Evolutionary conservation across 1,140 invertebrate species (phyloP), one percentile per base, ranked within the genome.

Genomic region (Diploscapter pachys): DNA sequence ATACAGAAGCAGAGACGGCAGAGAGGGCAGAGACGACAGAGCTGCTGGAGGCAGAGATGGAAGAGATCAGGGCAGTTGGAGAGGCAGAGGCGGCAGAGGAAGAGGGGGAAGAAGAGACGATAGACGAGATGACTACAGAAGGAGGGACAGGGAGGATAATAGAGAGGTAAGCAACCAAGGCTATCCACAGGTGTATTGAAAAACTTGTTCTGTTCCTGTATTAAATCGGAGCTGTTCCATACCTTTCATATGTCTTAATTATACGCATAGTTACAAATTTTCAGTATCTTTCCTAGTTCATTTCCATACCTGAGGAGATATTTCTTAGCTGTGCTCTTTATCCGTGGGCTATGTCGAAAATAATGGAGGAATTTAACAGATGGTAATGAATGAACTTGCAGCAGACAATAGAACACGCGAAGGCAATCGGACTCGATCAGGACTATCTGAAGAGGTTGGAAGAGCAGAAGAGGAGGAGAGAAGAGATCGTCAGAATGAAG

Each of bases 381-480:
- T 1, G 57, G 2, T 11, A 31, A 31, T 11, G 31, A 59, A 59
- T 11, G 57, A 11, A 31, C 9, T 59, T 52, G 2, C 8, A 68
- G 66, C 52, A 13, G 52, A 6, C 66, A 9, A 55, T 55, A 2
- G 66, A 68, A 48, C 56, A 55, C 48, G 66, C 66, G 11, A 68
- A 68, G 50, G 66, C 66, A n/a, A 55, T 68, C 8, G 66, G 66
- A 8, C 52, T 68, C 6, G 66, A 68, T 55, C 9, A 53, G 11
- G 66, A 68, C 6, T 68, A 68, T 48, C 66, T 68, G 5, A 6
- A 52, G 5, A 68, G 50, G 51, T 2, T 68, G 11, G 66, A 68
- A 48, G 66, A 68, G 6, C 66, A 68, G 66, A 54, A 52, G 51
- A 68, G 51, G 48, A 6, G 51, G 50, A 8, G 66, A 8, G 66